Evolutionary conservation across 2,797 vertebrate genomes (phyloP).

Genomic region (Pempheris klunzingeri): DNA sequence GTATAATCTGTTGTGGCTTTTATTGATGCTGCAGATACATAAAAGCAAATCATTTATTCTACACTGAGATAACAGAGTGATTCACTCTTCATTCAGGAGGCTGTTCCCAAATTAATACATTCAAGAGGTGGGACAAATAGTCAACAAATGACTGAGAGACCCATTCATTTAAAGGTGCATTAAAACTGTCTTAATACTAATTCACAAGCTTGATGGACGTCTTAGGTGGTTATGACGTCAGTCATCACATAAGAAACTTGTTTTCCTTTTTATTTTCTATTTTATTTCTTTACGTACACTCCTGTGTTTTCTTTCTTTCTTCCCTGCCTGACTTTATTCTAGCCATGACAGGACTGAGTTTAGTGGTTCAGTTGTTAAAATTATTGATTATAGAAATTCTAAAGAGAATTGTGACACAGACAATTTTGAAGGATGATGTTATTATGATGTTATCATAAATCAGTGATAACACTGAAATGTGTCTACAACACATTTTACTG

Average conservation of each 20-base stretch:
- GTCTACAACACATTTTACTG: not conserved
- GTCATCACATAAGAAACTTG: not conserved
- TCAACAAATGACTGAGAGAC: not conserved
- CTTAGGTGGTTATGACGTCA: not conserved
- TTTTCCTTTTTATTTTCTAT: not conserved
- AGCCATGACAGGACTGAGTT: not conserved
- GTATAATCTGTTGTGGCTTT: not conserved
- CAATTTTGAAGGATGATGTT: not conserved
- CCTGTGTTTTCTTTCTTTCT: not conserved
- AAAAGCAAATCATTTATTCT: constrained; percentile 38
- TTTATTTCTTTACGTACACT: not conserved
- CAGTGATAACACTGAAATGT: not conserved
- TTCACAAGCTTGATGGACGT: not conserved
- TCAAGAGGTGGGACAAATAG: not conserved
- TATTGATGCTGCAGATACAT: constrained; percentile 12
- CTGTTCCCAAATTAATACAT: not conserved
- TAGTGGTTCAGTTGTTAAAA: not conserved
- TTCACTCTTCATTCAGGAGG: not conserved
- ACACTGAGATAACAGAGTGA: constrained; percentile 1
- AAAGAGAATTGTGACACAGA: no score
- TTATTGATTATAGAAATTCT: not conserved
- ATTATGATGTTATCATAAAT: not conserved
- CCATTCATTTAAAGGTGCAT: not conserved
- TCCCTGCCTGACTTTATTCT: not conserved
- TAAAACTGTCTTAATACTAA: not conserved